phyloP scores from a whole-genome alignment of 2,888 invertebrate genomes.

The Lasioglossum figueresi region DNA sequence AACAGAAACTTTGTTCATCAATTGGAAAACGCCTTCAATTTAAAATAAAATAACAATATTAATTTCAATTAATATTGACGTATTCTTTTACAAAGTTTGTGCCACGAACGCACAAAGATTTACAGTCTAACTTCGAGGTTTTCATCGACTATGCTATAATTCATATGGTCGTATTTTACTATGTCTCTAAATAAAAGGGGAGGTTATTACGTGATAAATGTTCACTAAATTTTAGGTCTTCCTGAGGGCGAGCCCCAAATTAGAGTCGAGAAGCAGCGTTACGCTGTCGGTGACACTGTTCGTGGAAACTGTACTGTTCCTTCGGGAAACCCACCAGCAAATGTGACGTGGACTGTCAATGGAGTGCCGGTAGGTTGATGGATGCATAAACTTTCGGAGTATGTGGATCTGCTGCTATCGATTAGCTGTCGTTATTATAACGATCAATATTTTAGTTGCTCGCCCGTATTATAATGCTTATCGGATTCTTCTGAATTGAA shows the following conservation, averaged over 20 bases:
- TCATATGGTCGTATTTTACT: not conserved
- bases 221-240: conserved; percentile 85
- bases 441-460: conserved; percentile 35
- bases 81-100: not conserved
- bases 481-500: not conserved
- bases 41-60: not conserved
- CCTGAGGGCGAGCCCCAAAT: conserved; percentile 88
- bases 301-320: conserved; percentile 89
- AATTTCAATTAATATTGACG: not conserved
- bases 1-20: not conserved
- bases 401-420: conserved; percentile 21
- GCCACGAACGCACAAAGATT: no score
- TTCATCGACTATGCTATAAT: no score
- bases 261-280: conserved; percentile 88
- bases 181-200: not conserved
- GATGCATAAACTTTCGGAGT: conserved; percentile 56
- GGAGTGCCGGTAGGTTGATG: conserved; percentile 83
- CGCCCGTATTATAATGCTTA: not conserved
- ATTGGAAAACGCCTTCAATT: not conserved
- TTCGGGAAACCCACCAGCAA: conserved; percentile 88
- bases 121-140: no score
- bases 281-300: conserved; percentile 89
- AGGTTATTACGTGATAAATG: not conserved
- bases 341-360: conserved; percentile 90
- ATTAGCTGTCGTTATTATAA: conserved; percentile 43